Evolutionary conservation across 2,888 invertebrate species (phyloP).

Genomic region (Cryptosula pallasiana): DNA sequence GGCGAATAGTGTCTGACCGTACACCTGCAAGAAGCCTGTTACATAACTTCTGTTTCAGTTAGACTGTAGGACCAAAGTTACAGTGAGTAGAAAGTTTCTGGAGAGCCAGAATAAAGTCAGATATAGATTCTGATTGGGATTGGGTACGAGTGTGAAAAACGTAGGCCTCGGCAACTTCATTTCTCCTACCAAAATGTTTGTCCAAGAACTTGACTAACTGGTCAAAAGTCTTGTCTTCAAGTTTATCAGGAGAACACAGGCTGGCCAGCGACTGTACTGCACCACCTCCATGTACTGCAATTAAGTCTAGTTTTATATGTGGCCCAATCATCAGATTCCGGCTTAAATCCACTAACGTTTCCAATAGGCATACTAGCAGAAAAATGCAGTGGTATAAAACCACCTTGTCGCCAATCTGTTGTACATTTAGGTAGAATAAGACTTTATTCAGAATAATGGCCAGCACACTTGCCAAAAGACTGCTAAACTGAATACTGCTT

Average conservation of each 20-base stretch:
- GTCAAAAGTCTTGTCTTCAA: neutral
- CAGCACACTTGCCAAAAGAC: no score
- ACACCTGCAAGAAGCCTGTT: neutral
- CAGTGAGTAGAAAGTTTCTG: neutral
- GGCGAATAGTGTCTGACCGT: neutral
- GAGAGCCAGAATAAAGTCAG: neutral
- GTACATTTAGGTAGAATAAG: no score
- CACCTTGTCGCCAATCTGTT: neutral
- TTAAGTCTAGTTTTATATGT: neutral
- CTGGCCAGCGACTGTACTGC: neutral
- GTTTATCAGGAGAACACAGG: neutral
- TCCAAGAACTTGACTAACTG: neutral
- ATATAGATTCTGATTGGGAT: neutral
- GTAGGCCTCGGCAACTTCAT: neutral
- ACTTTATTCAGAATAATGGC: no score
- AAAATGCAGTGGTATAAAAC: neutral
- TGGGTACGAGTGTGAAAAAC: neutral
- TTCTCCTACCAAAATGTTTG: neutral
- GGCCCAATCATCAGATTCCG: neutral
- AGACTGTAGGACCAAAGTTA: neutral
- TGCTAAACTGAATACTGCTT: no score
- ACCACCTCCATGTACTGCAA: neutral
- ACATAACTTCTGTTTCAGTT: neutral
- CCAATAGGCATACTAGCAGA: neutral
- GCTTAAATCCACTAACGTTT: neutral